phyloP scores from a whole-genome alignment of 2,888 invertebrate species.

The Nomada hirtipes region DNA sequence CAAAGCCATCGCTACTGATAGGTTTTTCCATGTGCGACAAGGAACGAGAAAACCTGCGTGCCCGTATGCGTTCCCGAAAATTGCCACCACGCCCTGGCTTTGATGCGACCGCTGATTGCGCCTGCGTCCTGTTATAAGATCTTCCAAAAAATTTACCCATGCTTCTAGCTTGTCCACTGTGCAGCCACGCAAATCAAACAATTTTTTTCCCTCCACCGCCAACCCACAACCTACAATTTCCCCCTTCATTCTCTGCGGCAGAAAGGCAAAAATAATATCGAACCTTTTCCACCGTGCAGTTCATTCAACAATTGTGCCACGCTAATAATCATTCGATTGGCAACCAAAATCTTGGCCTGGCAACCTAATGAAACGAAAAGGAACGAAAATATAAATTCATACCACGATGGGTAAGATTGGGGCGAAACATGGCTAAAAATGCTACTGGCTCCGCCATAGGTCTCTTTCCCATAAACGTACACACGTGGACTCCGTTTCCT shows the following conservation, averaged over 20 bases:
- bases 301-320: no score
- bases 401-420: not conserved
- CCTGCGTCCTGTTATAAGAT: conserved; percentile 42
- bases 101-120: conserved; percentile 54
- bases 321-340: no score
- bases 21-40: not conserved
- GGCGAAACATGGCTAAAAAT: not conserved
- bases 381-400: not conserved
- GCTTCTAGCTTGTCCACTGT: not conserved
- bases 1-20: conserved; percentile 21
- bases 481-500: conserved; percentile 30
- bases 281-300: no score
- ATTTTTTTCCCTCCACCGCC: not conserved
- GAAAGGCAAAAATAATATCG: not conserved
- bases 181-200: conserved; percentile 31
- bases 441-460: no score
- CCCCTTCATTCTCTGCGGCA: no score
- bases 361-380: no score
- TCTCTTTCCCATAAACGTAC: not conserved
- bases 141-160: conserved; percentile 18
- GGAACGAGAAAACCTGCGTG: conserved; percentile 39
- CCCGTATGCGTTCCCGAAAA: conserved; percentile 62
- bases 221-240: no score
- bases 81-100: conserved; percentile 68
- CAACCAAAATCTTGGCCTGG: no score